phyloP scores from a whole-genome alignment of 2,797 vertebrate genomes.

The Centroberyx gerrardi region DNA sequence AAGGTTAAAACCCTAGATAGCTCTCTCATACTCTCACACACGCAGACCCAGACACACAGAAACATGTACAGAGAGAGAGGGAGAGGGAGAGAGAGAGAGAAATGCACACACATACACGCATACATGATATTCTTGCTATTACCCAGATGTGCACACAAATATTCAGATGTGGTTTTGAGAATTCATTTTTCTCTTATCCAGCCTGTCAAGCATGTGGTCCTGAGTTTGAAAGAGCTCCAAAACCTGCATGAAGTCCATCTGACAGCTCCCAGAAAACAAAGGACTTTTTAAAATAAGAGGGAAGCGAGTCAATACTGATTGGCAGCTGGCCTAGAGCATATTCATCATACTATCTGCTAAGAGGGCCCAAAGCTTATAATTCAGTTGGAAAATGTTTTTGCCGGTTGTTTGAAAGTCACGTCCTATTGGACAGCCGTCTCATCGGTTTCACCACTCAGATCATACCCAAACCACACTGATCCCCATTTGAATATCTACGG shows the following conservation, averaged over 20 bases:
- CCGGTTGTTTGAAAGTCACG: conserved; percentile 49
- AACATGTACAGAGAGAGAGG: no score
- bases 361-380: conserved; percentile 30
- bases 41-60: conserved; percentile 1
- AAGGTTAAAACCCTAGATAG: conserved; percentile 35
- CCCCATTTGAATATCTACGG: conserved; percentile 60
- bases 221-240: conserved; percentile 53
- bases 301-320: conserved; percentile 50
- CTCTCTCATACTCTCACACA: conserved; percentile 6
- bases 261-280: conserved; percentile 66
- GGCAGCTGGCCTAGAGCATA: conserved; percentile 48
- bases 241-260: conserved; percentile 48
- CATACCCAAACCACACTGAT: conserved; percentile 45
- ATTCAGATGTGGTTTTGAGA: conserved; percentile 63
- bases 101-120: not conserved
- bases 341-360: conserved; percentile 50
- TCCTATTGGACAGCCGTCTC: conserved; percentile 44
- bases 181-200: conserved; percentile 57
- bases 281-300: conserved; percentile 49
- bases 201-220: conserved; percentile 56
- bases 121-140: conserved; percentile 30
- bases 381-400: conserved; percentile 46
- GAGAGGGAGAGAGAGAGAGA: no score
- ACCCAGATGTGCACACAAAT: conserved; percentile 55
- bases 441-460: conserved; percentile 49